A percentile compares a stretch with the other conserved stretches of the same genome.
Conservation (phyloP, 1,140 invertebrate species). For the Macrosteles quadrilineatus region DNA sequence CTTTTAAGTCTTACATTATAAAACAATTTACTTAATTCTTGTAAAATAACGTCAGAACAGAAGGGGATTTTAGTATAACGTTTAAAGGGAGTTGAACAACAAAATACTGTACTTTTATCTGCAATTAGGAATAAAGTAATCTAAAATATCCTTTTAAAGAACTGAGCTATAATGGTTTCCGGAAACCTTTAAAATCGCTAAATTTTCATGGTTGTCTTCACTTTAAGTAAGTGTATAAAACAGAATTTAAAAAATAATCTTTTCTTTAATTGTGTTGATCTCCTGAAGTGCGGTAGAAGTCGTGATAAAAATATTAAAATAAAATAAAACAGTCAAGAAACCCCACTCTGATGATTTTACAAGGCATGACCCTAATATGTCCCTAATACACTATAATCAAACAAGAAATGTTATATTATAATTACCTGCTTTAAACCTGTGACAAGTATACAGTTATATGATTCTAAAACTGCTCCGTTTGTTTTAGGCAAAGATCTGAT, state of each 20-base stretch:
- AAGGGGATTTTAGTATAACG: not conserved
- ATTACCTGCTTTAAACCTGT: too few species aligned
- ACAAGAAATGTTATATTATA: too few species aligned
- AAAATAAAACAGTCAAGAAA: not conserved
- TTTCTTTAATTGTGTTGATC: not conserved
- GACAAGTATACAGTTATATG: not conserved
- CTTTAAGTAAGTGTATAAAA: too few species aligned
- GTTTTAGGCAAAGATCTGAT: not conserved
- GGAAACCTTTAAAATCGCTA: too few species aligned
- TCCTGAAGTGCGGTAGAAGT: not conserved
- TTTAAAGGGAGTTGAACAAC: too few species aligned
- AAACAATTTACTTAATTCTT: not conserved
- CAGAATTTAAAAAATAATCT: not conserved
- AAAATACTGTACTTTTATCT: too few species aligned
- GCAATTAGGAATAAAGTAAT: too few species aligned
- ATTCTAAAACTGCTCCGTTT: not conserved
- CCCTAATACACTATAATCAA: not conserved
- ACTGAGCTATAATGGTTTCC: too few species aligned
- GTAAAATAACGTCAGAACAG: not conserved
- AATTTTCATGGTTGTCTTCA: too few species aligned
- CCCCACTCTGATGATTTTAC: not conserved
- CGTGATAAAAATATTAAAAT: not conserved
- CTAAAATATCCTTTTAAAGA: too few species aligned
- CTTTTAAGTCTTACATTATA: not conserved
- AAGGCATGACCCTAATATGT: not conserved